These are phyloP conservation scores for Brachyptera putata DNA, from an alignment of 2,888 invertebrate genomes.

Conservation along the genomic window DNA sequence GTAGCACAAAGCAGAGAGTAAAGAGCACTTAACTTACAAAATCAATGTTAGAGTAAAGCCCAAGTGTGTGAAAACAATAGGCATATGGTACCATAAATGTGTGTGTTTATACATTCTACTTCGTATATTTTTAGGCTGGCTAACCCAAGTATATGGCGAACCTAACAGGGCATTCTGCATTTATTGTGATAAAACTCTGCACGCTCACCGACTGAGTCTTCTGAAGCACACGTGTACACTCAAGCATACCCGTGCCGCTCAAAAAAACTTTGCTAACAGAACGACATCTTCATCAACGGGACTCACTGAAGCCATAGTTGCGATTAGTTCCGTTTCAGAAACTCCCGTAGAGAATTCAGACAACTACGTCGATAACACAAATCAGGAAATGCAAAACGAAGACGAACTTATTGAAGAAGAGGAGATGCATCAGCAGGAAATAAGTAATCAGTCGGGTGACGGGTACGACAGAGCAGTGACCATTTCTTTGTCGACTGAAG, in stretches of 20 bases:
- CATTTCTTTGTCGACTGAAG: no score
- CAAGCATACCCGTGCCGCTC: slow-evolving; percentile 44
- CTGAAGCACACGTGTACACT: slow-evolving; percentile 57
- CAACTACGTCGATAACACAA: no score
- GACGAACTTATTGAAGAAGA: no score
- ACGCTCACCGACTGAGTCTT: slow-evolving; percentile 55
- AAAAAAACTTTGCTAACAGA: background rate
- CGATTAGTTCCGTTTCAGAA: no score
- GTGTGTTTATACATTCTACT: no score
- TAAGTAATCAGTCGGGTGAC: background rate
- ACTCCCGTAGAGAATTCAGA: no score
- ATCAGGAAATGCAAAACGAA: background rate
- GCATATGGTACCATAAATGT: no score
- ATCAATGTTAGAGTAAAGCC: no score
- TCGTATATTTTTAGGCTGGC: slow-evolving; percentile 47
- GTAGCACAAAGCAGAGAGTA: no score
- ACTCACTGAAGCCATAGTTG: no score
- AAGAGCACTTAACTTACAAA: no score
- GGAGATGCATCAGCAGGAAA: background rate
- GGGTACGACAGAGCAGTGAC: background rate
- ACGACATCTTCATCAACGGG: background rate
- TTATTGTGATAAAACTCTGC: slow-evolving; percentile 54
- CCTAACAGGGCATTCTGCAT: slow-evolving; percentile 55
- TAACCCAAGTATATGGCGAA: slow-evolving; percentile 51
- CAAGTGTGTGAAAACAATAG: no score